Evolutionary conservation across 2,888 invertebrate species (phyloP).

Genomic region (Actias luna): DNA sequence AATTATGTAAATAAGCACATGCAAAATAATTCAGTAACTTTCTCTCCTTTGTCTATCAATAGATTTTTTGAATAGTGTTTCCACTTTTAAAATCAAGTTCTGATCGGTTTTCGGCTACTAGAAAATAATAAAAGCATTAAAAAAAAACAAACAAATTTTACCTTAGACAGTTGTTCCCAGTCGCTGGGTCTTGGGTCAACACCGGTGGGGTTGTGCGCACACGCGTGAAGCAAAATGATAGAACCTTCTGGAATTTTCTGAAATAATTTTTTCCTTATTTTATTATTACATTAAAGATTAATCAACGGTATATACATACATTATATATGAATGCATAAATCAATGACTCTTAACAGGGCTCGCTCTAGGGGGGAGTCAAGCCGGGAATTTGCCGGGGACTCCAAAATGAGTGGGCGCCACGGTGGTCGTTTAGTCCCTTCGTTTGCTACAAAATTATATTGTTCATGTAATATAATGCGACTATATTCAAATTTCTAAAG

Average conservation of each 20-base stretch:
- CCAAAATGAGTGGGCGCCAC: no score
- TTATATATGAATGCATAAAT: no score
- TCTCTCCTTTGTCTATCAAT: no score
- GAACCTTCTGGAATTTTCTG: slow-evolving; percentile 96
- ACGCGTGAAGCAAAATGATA: slow-evolving; percentile 95
- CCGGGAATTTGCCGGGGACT: no score
- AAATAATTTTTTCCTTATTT: background rate
- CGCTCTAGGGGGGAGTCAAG: no score
- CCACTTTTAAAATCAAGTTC: background rate
- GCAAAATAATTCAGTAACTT: no score
- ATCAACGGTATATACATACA: background rate
- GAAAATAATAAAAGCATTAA: background rate
- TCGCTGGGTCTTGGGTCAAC: slow-evolving; percentile 94
- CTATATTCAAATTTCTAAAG: no score
- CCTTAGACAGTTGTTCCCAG: slow-evolving; percentile 92
- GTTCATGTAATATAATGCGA: no score
- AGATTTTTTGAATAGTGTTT: background rate
- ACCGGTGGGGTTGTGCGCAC: slow-evolving; percentile 99
- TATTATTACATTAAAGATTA: background rate
- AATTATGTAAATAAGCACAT: no score
- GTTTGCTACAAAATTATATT: no score
- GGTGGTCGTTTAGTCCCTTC: no score
- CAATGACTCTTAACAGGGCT: no score
- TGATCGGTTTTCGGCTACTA: background rate
- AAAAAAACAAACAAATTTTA: slow-evolving; percentile 50